Base-by-base conservation (phyloP, 2,888 invertebrate genomes). In the Sabatieria punctata region DNA sequence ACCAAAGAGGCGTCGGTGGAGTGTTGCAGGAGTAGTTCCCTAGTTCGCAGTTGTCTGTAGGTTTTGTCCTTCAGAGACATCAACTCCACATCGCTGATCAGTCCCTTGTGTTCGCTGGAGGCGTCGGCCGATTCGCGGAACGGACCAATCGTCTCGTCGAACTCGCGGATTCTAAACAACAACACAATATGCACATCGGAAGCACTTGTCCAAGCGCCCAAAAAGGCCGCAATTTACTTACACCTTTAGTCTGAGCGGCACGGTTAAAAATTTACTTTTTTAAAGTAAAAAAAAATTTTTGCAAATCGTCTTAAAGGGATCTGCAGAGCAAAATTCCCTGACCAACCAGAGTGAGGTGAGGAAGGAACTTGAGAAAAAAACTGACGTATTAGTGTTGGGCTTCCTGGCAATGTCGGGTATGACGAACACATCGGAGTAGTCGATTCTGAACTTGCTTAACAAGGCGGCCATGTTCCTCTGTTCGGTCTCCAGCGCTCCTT, bases 391-490 rank as follows among this genome's bases (percentile, higher is more conserved):
- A n/a, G 82, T 80, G 51, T 75, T 76, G 0, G 93, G 88, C 59
- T 81, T 79, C 60, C 80, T 82, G 26, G 83, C 85, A 46, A 91
- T 80, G 65, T 91, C 89, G 0, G 91, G 78, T 49, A 95, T 80
- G 53, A 95, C 80, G 60, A 81, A 82, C 53, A 95, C 72, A 52
- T 89, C 88, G 0, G 89, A 85, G 69, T 86, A 95, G 68, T 93
- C 88, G 60, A 97, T 95, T 48, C 95, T 77, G 71, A 97, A 95
- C 73, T 93, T 95, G 1, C 86, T 84, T 39, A 97, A 70, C 25
- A 97, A 72, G 52, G 89, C 85, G 6, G 89, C 95, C 88, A 97
- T 88, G 55, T 54, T 54, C 13, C 63, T 47, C 46, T 61, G 59
- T 46, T 64, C 63, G 36, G 55, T 56, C 45, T 64, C 61, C 53